Base-by-base conservation (phyloP, 2,888 invertebrate genomes). In the Zele albiditarsus region DNA sequence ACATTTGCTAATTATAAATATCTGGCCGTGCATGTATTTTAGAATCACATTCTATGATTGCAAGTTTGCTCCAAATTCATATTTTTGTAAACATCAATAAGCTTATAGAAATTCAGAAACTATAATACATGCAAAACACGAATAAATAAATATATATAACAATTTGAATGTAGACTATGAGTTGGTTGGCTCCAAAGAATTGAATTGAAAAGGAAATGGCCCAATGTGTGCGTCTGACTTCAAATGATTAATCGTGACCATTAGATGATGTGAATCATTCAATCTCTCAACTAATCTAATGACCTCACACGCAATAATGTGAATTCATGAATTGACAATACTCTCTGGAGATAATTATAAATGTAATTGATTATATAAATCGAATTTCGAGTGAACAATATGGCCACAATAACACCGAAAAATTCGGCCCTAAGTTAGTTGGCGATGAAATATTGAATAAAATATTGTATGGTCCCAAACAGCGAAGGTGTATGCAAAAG, bases 1-100 rank as follows among this genome's bases (percentile, higher is more conserved):
- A 72, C 60, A 67, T 70, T 70, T 76, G 68, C 72, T 78, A 75
- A 72, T 78, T 78, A 78, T 73, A 66, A 77, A 63, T 49, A 69
- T 83, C 79, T 67, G 76, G 77, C 78, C 73, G 71, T 79, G 76
- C 83, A 83, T 83, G 83, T 81, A 79, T 77, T 77, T 80, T 74
- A 78, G 77, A 53, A 53, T 53, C 0, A 53, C 75, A 74, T 69
- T 77, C 80, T 81, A 83, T 82, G 80, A 83, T 86, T 84, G 84
- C 68, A 84, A 81, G 82, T 85, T 73, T 81, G 85, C 84, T 87
- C 86, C 80, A 86, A 89, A 89, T 87, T 87, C 84, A 86, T 89
- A 88, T 88, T 89, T 89, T 89, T 89, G 85, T 89, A 88, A 87
- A 85, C 81, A 86, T 87, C 84, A 84, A 76, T 72, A 75, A 77